phyloP scores from a whole-genome alignment of 2,113 vertebrate species.

The Anas platyrhynchos region DNA sequence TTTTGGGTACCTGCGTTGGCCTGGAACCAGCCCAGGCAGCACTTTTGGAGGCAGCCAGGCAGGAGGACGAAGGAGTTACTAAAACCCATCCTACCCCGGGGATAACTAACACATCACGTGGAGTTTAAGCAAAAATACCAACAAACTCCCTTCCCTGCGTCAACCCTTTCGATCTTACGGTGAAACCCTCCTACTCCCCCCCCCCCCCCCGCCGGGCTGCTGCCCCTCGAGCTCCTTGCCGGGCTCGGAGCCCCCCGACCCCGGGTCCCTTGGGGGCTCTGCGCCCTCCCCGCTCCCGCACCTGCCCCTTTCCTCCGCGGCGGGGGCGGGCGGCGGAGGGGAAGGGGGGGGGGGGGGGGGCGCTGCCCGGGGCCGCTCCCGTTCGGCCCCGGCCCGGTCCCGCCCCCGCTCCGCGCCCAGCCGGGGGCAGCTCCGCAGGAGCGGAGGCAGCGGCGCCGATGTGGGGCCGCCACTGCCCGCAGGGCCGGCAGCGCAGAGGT shows the following conservation, averaged over 20 bases:
- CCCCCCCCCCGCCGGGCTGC: too few relatives aligned
- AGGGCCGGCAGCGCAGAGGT: conserved; percentile 49
- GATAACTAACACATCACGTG: background rate
- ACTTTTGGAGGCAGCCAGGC: too few relatives aligned
- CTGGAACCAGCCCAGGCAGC: background rate
- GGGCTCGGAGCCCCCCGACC: too few relatives aligned
- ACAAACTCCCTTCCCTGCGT: background rate
- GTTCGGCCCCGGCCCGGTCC: background rate
- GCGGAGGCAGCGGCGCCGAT: background rate
- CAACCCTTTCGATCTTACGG: background rate
- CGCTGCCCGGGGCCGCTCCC: too few relatives aligned
- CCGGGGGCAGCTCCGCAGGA: background rate
- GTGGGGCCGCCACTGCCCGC: conserved; percentile 27
- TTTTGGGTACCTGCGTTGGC: background rate
- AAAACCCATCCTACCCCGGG: too few relatives aligned
- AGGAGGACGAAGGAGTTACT: too few relatives aligned
- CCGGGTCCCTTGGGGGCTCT: too few relatives aligned
- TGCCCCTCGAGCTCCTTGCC: too few relatives aligned
- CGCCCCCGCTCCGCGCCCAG: background rate
- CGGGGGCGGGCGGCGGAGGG: background rate
- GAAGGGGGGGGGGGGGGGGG: too few relatives aligned
- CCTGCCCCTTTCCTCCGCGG: background rate
- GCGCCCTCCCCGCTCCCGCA: too few relatives aligned
- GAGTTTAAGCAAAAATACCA: background rate
- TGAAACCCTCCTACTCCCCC: too few relatives aligned